Conservation (phyloP, 2,113 vertebrate species). For the Aviceda subcristata region DNA sequence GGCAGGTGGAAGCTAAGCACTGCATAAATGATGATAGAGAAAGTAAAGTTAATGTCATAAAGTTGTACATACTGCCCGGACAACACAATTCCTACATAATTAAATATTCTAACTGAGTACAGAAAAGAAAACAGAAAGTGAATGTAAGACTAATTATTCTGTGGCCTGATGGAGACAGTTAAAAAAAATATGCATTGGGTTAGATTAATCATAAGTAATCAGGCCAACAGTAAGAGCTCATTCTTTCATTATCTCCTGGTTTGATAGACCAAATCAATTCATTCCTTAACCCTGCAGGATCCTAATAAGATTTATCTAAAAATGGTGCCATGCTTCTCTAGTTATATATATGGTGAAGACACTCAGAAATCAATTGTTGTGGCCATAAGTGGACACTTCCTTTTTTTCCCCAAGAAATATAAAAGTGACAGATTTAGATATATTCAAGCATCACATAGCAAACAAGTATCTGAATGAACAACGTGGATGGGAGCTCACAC, state of each 20-base stretch:
- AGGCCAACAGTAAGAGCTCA: conserved; percentile 13
- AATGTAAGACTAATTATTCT: conserved; percentile 21
- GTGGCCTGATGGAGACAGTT: background rate
- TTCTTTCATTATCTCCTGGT: conserved; percentile 44
- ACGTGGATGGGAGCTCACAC: background rate
- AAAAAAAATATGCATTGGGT: background rate
- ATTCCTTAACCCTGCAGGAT: conserved; percentile 12
- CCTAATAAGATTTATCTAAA: conserved; percentile 41
- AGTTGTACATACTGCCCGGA: background rate
- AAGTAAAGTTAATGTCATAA: background rate
- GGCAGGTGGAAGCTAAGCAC: background rate
- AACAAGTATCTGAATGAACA: background rate
- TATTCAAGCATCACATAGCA: background rate
- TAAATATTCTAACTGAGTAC: background rate
- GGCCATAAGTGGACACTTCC: background rate
- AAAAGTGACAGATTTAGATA: background rate
- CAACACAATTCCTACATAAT: background rate
- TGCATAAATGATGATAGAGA: background rate
- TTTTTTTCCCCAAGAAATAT: background rate
- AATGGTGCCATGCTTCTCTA: background rate
- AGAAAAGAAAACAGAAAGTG: conserved; percentile 13
- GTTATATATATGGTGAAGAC: background rate
- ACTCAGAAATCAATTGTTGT: background rate
- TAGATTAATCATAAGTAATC: conserved; percentile 37
- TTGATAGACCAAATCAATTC: conserved; percentile 6